phyloP scores from a whole-genome alignment of 2,888 invertebrate species.

The Drosophila putrida region DNA sequence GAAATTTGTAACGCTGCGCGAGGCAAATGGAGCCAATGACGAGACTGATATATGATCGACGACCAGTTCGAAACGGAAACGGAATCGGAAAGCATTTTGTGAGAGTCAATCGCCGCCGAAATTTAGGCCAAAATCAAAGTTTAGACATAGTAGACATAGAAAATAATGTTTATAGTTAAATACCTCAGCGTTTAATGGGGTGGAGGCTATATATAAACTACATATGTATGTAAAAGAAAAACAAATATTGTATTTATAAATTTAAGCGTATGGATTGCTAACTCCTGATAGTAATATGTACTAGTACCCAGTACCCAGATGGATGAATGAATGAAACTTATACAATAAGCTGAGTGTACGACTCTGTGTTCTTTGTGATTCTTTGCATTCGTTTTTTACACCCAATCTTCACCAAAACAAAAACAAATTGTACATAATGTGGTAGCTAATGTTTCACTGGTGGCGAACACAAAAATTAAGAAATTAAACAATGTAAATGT shows the following conservation, averaged over 20 bases:
- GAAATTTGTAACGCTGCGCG: conserved; percentile 72
- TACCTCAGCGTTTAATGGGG: conserved; percentile 71
- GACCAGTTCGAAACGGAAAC: conserved; percentile 42
- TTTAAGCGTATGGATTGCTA: conserved; percentile 40
- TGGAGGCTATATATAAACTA: conserved; percentile 66
- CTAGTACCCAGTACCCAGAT: conserved; percentile 19
- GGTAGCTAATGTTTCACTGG: conserved; percentile 31
- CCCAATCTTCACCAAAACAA: conserved; percentile 5
- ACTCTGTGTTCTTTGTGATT: conserved; percentile 15
- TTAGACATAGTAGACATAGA: conserved; percentile 65
- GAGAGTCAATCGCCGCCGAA: conserved; percentile 50
- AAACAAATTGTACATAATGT: conserved; percentile 58
- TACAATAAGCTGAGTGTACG: conserved; percentile 17
- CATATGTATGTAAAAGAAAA: conserved; percentile 53
- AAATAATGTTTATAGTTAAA: conserved; percentile 49
- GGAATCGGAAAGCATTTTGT: conserved; percentile 51
- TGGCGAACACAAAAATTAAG: conserved; percentile 37
- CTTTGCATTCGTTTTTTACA: conserved; percentile 10
- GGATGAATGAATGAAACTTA: conserved; percentile 23
- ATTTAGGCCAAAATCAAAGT: conserved; percentile 66
- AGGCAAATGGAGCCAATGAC: conserved; percentile 76
- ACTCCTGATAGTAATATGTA: conserved; percentile 3
- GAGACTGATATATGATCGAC: conserved; percentile 83
- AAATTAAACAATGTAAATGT: conserved; percentile 7
- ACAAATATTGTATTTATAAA: conserved; percentile 72